phyloP scores from a whole-genome alignment of 2,797 vertebrate species.

The Nannoperca australis region DNA sequence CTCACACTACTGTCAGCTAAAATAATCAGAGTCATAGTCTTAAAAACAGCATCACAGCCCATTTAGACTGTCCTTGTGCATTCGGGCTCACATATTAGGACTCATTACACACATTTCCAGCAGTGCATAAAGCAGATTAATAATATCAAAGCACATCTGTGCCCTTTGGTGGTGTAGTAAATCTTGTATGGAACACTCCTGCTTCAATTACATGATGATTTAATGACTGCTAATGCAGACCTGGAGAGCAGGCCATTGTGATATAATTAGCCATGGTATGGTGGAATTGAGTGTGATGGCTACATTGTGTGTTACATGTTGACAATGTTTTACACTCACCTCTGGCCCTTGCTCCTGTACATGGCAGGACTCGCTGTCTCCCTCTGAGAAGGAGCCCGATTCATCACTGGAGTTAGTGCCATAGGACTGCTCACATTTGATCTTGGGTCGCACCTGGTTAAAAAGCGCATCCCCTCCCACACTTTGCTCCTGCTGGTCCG shows the following conservation, averaged over 20 bases:
- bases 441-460: constrained; percentile 92
- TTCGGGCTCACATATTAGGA: constrained; percentile 45
- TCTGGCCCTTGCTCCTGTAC: constrained; percentile 95
- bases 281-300: constrained; percentile 41
- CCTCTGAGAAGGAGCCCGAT: constrained; percentile 99
- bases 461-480: constrained; percentile 92
- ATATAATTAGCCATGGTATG: constrained; percentile 56
- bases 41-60: constrained; percentile 17
- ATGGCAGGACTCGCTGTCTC: constrained; percentile 98
- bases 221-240: constrained; percentile 70
- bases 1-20: constrained; percentile 1
- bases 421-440: constrained; percentile 99
- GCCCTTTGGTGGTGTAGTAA: constrained; percentile 67
- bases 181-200: constrained; percentile 61
- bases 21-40: constrained; percentile 32
- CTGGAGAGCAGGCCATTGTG: constrained; percentile 47
- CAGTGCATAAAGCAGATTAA: constrained; percentile 68
- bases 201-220: constrained; percentile 67
- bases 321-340: constrained; percentile 86
- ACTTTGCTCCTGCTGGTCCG: constrained; percentile 92
- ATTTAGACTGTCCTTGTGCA: constrained; percentile 12
- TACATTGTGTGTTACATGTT: constrained; percentile 44
- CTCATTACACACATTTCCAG: constrained; percentile 66
- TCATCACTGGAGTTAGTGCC: constrained; percentile 99
- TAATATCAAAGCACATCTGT: constrained; percentile 74